Evolutionary conservation across 1,140 invertebrate species (phyloP), one percentile per base, ranked within the genome.

Genomic region (Tribolium castaneum): DNA sequence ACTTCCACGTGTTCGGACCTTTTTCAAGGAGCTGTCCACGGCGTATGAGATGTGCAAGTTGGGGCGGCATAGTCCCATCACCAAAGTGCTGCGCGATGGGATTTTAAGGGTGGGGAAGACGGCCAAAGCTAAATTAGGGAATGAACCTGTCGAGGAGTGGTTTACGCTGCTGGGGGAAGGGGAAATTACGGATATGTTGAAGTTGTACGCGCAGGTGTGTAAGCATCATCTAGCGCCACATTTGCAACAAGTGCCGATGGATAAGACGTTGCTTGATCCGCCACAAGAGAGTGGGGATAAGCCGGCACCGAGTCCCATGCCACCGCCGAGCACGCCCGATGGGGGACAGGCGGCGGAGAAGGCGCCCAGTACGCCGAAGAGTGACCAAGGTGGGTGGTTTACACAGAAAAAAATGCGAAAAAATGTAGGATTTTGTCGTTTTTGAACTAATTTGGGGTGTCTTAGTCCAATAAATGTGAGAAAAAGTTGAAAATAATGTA

Each of bases 31-130:
- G 86, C 88, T 99, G 0, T 97, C 95, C 71, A 93, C 94, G 25
- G 93, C 94, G 49, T 99, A 99, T 87, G 97, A 99, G 89, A 93
- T 95, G 82, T 98, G 96, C 87, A 92, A 95, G 78, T 88, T 99
- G 66, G 98, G 98, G 16, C 90, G 93, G 51, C 98, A 99, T 86
- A 93, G 92, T 77, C 95, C 97, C 1, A 94, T 98, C 10, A 91
- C 93, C 0, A 94, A 97, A 84, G 89, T 94, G 19, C 88, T 94
- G 14, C 90, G 94, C 12, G 96, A 98, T 85, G 98, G 97, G 14
- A 95, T 99, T 75, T 89, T 99, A 30, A 90, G 95, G 66, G 95
- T 98, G 7, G 94, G 95, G 3, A 93, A 94, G 85, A 90, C 89
- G 0, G 89, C 90, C 1, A 81, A 90, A 87, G 87, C 86, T 79